phyloP scores from a whole-genome alignment of 2,888 invertebrate genomes.

The Mythimna ferrago region DNA sequence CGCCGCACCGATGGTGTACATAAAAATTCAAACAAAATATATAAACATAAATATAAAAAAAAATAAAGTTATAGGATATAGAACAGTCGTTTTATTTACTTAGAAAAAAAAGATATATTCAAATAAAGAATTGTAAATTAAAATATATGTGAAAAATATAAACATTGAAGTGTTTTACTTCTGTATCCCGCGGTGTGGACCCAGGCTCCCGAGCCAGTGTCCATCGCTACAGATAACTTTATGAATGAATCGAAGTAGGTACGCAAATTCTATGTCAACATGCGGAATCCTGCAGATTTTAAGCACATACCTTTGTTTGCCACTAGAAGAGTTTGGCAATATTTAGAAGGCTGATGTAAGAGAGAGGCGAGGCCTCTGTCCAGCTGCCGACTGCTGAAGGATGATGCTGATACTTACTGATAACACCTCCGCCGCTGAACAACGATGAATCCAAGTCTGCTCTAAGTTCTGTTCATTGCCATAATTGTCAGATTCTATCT shows the following conservation, averaged over 20 bases:
- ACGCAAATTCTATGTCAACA: neutral
- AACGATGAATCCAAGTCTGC: too few species aligned
- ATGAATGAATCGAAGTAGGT: neutral
- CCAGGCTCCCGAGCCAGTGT: neutral
- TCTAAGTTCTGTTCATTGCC: too few species aligned
- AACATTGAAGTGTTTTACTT: conserved; percentile 45
- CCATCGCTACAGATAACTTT: neutral
- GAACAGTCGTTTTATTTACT: conserved; percentile 85
- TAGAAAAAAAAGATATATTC: conserved; percentile 42
- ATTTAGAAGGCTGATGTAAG: neutral
- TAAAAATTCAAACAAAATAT: conserved; percentile 70
- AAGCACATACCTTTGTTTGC: neutral
- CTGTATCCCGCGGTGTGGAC: conserved; percentile 18
- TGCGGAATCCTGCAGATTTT: neutral
- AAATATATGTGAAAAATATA: conserved; percentile 53
- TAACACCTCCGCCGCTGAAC: neutral
- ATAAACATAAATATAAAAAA: conserved; percentile 74
- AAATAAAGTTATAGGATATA: conserved; percentile 82
- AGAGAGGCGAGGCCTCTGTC: too few species aligned
- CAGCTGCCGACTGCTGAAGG: neutral
- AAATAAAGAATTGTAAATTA: conserved; percentile 50
- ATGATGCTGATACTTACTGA: neutral
- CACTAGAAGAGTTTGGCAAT: neutral
- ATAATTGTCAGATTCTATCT: too few species aligned
- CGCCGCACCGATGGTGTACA: conserved; percentile 74